Conservation (phyloP, 2,888 invertebrate genomes). For the Diarsia mendica region DNA sequence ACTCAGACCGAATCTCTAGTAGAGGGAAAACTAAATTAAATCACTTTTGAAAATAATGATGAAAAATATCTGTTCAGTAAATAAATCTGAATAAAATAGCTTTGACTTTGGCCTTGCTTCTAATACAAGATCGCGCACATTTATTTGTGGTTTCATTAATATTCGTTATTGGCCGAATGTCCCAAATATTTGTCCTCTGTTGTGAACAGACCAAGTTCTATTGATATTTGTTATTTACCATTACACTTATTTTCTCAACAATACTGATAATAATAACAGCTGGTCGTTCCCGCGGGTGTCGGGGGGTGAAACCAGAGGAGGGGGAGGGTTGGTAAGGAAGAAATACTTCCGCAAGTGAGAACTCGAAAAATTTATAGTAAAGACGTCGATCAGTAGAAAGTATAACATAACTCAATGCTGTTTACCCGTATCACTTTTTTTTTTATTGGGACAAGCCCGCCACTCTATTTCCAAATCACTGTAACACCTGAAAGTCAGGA, state of each 20-base stretch:
- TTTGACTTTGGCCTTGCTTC: not conserved
- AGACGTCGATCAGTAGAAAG: not conserved
- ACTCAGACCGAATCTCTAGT: no score
- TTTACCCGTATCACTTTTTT: not conserved
- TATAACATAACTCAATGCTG: not conserved
- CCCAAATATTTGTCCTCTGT: conserved; percentile 3
- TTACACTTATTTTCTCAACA: conserved; percentile 31
- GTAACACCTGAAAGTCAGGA: no score
- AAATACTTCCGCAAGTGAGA: not conserved
- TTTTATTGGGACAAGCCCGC: no score
- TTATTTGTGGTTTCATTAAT: conserved; percentile 1
- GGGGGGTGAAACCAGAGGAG: not conserved
- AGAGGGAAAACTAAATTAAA: no score
- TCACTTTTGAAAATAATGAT: not conserved
- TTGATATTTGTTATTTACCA: conserved; percentile 17
- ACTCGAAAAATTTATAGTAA: conserved; percentile 29
- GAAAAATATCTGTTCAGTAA: not conserved
- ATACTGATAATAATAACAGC: conserved; percentile 27
- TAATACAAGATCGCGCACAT: not conserved
- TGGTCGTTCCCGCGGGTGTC: conserved; percentile 11
- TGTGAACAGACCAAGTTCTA: conserved; percentile 20
- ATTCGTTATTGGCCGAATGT: not conserved
- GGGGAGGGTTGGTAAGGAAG: not conserved
- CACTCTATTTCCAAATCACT: no score
- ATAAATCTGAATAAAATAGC: not conserved